A percentile compares a stretch with the other conserved stretches of the same genome.
These are phyloP conservation scores for Ennomos erosarius DNA, from an alignment of 2,888 invertebrate species.

Conservation along the genomic window DNA sequence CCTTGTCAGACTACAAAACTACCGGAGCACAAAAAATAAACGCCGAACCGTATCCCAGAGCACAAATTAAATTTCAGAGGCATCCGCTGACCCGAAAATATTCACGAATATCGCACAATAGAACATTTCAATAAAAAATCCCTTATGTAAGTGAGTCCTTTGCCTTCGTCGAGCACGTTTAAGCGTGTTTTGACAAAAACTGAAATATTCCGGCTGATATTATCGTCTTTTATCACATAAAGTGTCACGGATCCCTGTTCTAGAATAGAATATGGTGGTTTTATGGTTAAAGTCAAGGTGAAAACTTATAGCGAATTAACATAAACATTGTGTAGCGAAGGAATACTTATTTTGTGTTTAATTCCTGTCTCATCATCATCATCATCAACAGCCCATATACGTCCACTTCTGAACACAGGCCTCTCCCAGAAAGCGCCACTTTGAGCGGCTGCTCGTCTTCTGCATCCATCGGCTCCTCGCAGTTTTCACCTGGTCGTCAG, in stretches of 20 bases:
- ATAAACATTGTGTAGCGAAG: too few relatives aligned
- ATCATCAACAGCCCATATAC: too few relatives aligned
- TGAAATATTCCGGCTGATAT: conserved; percentile 52
- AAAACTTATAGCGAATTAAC: conserved; percentile 2
- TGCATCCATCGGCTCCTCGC: too few relatives aligned
- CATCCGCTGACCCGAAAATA: conserved; percentile 39
- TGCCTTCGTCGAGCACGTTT: conserved; percentile 45
- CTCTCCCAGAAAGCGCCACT: too few relatives aligned
- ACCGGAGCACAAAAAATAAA: conserved; percentile 11
- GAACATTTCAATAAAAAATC: conserved; percentile 45
- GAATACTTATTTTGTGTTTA: too few relatives aligned
- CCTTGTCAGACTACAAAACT: not conserved
- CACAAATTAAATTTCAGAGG: conserved; percentile 39
- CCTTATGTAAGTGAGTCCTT: conserved; percentile 43
- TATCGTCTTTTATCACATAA: conserved; percentile 62
- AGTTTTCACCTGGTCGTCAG: too few relatives aligned
- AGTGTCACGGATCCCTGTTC: conserved; percentile 56
- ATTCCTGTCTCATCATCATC: too few relatives aligned
- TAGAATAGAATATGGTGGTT: conserved; percentile 48
- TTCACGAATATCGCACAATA: conserved; percentile 33
- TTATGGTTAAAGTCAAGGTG: conserved; percentile 10
- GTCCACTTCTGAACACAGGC: too few relatives aligned
- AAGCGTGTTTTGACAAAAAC: conserved; percentile 51
- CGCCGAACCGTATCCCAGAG: conserved; percentile 13
- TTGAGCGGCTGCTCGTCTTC: too few relatives aligned